phyloP scores from a whole-genome alignment of 1,140 invertebrate species.

The Pseudoatta argentina region DNA sequence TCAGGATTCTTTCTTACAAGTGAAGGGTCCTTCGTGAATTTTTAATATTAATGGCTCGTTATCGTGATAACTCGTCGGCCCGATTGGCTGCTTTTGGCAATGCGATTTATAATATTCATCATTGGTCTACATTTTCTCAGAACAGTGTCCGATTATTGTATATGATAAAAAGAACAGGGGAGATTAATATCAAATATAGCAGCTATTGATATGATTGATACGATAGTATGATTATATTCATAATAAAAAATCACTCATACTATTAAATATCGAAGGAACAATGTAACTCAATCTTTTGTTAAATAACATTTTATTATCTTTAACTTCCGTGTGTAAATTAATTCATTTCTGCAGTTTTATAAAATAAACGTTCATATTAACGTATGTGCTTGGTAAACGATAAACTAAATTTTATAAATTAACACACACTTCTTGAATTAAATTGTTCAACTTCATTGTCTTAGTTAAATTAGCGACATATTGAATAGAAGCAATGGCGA shows the following conservation, averaged over 20 bases:
- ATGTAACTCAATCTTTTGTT: no score
- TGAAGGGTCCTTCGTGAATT: constrained; percentile 42
- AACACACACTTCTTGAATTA: no score
- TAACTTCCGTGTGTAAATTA: no score
- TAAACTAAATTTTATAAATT: no score
- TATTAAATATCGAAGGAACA: no score
- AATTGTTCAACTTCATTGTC: no score
- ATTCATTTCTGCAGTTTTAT: no score
- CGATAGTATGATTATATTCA: not conserved
- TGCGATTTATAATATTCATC: constrained; percentile 48
- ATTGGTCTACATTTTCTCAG: not conserved
- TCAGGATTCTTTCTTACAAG: constrained; percentile 50
- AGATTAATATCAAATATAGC: constrained; percentile 6
- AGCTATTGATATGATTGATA: not conserved
- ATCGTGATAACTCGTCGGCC: constrained; percentile 31
- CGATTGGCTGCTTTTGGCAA: constrained; percentile 27
- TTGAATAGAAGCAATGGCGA: no score
- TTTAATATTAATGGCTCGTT: constrained; percentile 59
- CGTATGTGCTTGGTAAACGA: no score
- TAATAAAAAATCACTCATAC: not conserved
- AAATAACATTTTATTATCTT: no score
- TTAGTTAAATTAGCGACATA: no score
- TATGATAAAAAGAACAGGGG: not conserved
- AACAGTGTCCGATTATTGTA: constrained; percentile 27
- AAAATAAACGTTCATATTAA: no score